These are phyloP conservation scores for Diabrotica virgifera DNA, from an alignment of 1,140 invertebrate species.

Conservation along the genomic window DNA sequence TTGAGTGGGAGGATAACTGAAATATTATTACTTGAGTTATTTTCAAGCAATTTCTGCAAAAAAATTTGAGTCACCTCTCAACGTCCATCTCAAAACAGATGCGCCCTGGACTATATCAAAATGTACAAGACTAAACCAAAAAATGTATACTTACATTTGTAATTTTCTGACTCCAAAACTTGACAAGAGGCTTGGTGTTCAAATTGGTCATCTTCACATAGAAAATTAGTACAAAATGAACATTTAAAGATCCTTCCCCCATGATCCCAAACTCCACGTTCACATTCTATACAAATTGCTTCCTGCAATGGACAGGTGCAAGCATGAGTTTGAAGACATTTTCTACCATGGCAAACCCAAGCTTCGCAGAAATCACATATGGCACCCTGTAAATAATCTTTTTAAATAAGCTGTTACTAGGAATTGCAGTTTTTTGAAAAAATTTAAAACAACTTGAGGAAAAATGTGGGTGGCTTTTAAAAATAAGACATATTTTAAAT, in stretches of 20 bases:
- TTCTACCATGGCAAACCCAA: conserved; percentile 92
- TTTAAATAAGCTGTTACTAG: no score
- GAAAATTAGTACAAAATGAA: conserved; percentile 84
- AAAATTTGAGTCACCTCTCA: no score
- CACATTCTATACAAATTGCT: conserved; percentile 88
- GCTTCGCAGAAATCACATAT: conserved; percentile 98
- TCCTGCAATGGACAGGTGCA: conserved; percentile 87
- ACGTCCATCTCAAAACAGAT: no score
- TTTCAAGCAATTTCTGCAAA: no score
- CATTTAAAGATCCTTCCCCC: conserved; percentile 90
- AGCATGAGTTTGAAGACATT: conserved; percentile 88
- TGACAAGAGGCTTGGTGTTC: conserved; percentile 98
- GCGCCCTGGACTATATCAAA: no score
- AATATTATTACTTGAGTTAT: no score
- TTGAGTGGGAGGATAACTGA: no score
- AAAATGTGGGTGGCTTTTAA: no score
- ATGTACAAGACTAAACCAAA: no score
- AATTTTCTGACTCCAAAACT: conserved; percentile 87
- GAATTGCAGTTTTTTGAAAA: no score
- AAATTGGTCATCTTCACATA: conserved; percentile 98
- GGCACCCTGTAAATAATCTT: conserved; percentile 67
- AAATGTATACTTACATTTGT: conserved; percentile 74
- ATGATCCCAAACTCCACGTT: conserved; percentile 90
- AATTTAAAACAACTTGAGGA: no score
- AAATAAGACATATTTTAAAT: no score